Evolutionary conservation across 2,113 vertebrate species (phyloP).

Genomic region (Solenodon paradoxus): DNA sequence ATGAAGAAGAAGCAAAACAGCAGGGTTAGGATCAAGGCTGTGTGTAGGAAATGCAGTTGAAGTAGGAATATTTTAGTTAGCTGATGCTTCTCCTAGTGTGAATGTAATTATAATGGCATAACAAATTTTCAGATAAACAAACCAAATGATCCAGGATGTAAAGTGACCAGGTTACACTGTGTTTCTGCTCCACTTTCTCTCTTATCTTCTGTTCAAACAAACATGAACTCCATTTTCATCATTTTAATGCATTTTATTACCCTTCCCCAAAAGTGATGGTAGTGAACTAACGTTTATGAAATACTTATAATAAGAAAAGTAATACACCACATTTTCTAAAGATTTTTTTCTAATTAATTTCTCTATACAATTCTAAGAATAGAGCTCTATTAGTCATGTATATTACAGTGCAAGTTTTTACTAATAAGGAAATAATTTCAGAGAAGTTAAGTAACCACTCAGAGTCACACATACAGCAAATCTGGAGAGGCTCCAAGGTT

Average conservation of each 20-base stretch:
- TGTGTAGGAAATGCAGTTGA: background rate
- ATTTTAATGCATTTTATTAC: background rate
- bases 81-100: background rate
- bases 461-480: background rate
- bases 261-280: background rate
- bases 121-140: background rate
- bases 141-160: background rate
- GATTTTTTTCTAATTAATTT: background rate
- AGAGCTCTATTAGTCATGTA: background rate
- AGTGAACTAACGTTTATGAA: background rate
- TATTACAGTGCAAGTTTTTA: background rate
- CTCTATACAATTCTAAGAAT: background rate
- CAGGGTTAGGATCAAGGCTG: background rate
- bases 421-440: background rate
- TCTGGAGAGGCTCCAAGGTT: background rate
- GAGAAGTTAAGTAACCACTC: background rate
- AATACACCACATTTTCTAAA: background rate
- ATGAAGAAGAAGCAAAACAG: background rate
- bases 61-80: background rate
- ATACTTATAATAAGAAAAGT: background rate
- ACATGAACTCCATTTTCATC: background rate
- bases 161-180: background rate
- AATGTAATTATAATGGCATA: background rate
- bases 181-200: background rate
- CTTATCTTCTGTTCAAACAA: background rate